These are phyloP conservation scores for Myathropa florea DNA, from an alignment of 2,888 invertebrate species.

Conservation along the genomic window DNA sequence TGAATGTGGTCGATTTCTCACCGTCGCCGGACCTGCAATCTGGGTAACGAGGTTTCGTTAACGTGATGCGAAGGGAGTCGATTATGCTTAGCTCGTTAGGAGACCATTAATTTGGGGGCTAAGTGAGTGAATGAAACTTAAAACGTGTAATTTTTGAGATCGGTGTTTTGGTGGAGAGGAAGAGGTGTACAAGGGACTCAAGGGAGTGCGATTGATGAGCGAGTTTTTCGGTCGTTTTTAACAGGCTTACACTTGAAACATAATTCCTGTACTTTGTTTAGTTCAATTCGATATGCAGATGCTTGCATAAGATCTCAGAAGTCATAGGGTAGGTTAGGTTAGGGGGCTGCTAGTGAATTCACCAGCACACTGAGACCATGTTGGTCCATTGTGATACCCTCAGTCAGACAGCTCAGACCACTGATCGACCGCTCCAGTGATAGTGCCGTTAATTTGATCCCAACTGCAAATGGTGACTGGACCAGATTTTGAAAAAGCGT, in stretches of 20 bases:
- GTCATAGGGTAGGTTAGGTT: too few species aligned
- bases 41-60: constrained; percentile 47
- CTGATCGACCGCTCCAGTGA: too few species aligned
- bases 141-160: background rate
- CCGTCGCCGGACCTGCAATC: constrained; percentile 21
- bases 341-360: too few species aligned
- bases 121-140: background rate
- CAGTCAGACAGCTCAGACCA: too few species aligned
- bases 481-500: too few species aligned
- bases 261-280: background rate
- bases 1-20: constrained; percentile 34
- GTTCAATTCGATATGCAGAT: too few species aligned
- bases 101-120: constrained; percentile 6
- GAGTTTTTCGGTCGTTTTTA: background rate
- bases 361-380: too few species aligned
- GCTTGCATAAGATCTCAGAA: too few species aligned
- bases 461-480: too few species aligned
- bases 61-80: constrained; percentile 25
- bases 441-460: too few species aligned
- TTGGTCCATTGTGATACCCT: too few species aligned
- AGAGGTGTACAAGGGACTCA: background rate
- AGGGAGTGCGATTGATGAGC: background rate
- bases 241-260: background rate
- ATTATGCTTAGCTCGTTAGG: constrained; percentile 32
- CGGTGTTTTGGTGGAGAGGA: background rate